These are phyloP conservation scores for Nothoprocta perdicaria DNA, from an alignment of 2,113 vertebrate genomes.

Conservation along the genomic window DNA sequence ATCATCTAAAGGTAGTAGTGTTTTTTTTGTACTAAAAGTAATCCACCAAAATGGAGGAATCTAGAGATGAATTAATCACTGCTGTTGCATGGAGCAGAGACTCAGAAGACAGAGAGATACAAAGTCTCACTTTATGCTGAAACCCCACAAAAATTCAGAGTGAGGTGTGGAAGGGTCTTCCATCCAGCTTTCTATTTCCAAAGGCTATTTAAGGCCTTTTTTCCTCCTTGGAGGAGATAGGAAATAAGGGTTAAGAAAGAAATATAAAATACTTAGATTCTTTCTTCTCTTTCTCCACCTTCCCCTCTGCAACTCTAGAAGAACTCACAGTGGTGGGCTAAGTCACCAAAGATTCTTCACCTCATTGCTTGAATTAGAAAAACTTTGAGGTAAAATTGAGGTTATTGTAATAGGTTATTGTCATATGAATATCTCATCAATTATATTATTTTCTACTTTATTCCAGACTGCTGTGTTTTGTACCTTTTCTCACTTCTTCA, in stretches of 20 bases:
- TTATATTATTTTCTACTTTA: background rate
- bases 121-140: background rate
- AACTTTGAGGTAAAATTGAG: background rate
- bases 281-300: background rate
- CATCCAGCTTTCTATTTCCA: background rate
- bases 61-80: slow-evolving; percentile 28
- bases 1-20: slow-evolving; percentile 46
- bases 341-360: background rate
- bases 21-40: slow-evolving; percentile 30
- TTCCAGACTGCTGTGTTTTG: background rate
- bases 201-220: background rate
- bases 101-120: background rate
- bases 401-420: too few species aligned
- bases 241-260: background rate
- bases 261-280: background rate
- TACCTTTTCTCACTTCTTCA: background rate
- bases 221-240: background rate
- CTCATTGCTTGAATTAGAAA: background rate
- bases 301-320: background rate
- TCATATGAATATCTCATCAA: background rate
- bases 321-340: background rate
- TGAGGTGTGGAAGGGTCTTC: background rate
- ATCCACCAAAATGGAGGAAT: slow-evolving; percentile 8
- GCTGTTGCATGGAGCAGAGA: background rate
- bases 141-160: background rate